Conservation (phyloP, 2,888 invertebrate genomes). For the Lordiphosa andalusiaca region DNA sequence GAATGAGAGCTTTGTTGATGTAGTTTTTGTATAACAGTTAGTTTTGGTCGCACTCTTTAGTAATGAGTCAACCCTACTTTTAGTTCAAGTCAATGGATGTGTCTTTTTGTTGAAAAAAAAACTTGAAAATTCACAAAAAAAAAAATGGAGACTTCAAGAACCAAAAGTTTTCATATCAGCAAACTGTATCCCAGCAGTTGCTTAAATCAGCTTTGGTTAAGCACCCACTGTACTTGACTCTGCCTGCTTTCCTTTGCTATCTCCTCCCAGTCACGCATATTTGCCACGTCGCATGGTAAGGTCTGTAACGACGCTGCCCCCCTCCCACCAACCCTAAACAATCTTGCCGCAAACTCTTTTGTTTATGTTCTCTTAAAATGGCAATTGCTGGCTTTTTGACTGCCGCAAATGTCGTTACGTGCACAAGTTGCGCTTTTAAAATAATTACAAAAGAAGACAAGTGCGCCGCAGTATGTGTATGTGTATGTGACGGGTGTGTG, state of each 20-base stretch:
- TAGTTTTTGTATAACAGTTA: no score
- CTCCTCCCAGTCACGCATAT: conserved; percentile 28
- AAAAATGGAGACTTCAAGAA: no score
- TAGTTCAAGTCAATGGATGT: no score
- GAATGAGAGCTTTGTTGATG: no score
- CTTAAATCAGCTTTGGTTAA: no score
- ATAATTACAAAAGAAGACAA: conserved; percentile 60
- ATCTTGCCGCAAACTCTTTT: conserved; percentile 45
- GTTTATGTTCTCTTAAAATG: conserved; percentile 66
- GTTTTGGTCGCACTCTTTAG: no score
- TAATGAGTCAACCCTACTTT: no score
- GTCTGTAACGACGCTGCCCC: conserved; percentile 1
- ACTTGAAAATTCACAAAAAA: no score
- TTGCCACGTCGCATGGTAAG: conserved; percentile 14
- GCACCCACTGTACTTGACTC: conserved; percentile 6
- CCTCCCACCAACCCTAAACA: neutral
- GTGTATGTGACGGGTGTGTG: neutral
- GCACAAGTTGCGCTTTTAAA: conserved; percentile 74
- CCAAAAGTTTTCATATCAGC: no score
- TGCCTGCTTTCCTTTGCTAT: neutral
- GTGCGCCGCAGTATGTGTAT: neutral
- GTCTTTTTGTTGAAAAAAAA: no score
- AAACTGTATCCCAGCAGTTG: no score
- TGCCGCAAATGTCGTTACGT: conserved; percentile 71
- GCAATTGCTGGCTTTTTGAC: conserved; percentile 55